These are phyloP conservation scores for Tetrax tetrax DNA, from an alignment of 2,113 vertebrate genomes.

Conservation along the genomic window DNA sequence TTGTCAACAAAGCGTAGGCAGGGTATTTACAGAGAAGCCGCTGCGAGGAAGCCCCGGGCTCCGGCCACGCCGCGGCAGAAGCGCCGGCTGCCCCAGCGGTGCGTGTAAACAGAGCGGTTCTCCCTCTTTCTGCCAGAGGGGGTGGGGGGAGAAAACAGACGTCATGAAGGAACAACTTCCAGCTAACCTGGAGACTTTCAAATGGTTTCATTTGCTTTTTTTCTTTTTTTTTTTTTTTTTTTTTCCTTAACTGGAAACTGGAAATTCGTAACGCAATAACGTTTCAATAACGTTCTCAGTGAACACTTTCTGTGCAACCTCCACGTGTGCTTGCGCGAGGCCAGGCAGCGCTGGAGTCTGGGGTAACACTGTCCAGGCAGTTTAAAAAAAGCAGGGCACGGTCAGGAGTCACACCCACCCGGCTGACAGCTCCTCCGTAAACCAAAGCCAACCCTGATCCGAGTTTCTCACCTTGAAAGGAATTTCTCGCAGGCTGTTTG, in stretches of 20 bases:
- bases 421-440: not conserved
- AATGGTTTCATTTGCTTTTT: not conserved
- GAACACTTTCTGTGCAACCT: not conserved
- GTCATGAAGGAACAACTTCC: not conserved
- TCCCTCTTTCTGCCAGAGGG: not conserved
- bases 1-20: constrained; percentile 28
- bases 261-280: not conserved
- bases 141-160: not conserved
- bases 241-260: not conserved
- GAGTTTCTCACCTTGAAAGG: not conserved
- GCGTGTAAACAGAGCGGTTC: not conserved
- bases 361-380: not conserved
- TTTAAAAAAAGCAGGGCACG: not conserved
- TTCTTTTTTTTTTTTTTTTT: too few relatives aligned
- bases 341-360: not conserved
- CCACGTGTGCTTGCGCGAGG: not conserved
- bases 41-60: not conserved
- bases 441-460: not conserved
- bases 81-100: not conserved
- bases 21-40: constrained; percentile 37
- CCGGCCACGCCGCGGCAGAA: not conserved
- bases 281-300: not conserved
- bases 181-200: not conserved
- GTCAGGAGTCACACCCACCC: rapidly evolving
- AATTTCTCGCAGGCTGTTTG: not conserved